phyloP scores from a whole-genome alignment of 2,113 vertebrate species.

The Ginglymostoma cirratum region DNA sequence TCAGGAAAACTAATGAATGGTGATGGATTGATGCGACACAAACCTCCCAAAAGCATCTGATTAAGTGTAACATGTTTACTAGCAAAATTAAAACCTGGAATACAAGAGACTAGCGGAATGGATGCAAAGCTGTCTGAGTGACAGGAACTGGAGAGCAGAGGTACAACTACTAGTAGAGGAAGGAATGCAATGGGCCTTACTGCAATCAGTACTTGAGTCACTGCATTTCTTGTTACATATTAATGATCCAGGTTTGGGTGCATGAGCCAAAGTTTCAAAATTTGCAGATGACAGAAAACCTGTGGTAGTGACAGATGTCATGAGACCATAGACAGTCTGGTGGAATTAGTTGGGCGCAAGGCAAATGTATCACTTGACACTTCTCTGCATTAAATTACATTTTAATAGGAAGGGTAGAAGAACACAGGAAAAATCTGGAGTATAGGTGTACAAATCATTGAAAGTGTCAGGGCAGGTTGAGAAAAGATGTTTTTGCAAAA shows the following conservation, averaged over 20 bases:
- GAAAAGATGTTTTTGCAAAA: background rate
- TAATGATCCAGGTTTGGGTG: background rate
- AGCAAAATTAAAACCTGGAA: background rate
- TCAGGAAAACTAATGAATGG: background rate
- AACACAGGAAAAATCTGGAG: background rate
- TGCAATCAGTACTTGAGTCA: background rate
- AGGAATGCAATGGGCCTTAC: background rate
- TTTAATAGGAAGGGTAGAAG: no score
- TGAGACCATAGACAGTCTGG: background rate
- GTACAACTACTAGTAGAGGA: background rate
- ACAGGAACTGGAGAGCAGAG: background rate
- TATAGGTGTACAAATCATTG: background rate
- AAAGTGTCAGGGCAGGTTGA: background rate
- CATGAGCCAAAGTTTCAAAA: background rate
- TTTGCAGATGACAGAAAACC: background rate
- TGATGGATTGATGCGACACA: background rate
- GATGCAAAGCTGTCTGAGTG: background rate
- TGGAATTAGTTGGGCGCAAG: background rate
- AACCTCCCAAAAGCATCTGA: background rate
- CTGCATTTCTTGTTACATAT: background rate
- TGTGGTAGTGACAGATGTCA: background rate
- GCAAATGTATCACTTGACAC: background rate
- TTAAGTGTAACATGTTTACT: background rate
- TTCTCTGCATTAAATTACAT: no score
- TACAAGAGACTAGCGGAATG: background rate